Evolutionary conservation across 2,113 vertebrate genomes (phyloP).

Genomic region (Phyllostomus discolor): DNA sequence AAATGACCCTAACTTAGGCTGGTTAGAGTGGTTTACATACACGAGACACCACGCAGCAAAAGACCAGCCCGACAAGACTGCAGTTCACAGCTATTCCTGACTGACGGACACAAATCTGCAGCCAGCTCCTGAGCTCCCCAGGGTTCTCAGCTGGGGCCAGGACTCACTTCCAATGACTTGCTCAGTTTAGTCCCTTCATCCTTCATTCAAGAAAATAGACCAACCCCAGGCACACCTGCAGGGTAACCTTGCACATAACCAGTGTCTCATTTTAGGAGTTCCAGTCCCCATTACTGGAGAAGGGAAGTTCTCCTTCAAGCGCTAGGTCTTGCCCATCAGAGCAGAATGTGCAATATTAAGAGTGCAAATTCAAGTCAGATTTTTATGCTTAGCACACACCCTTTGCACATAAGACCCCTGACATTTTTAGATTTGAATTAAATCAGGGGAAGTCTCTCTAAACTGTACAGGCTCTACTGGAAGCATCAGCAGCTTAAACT

Average conservation of each 20-base stretch:
- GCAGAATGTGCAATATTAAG: not conserved
- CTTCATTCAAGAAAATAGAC: not conserved
- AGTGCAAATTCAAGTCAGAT: slow-evolving; percentile 41
- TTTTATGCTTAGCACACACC: slow-evolving; percentile 1
- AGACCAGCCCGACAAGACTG: not conserved
- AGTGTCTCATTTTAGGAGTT: not conserved
- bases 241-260: not conserved
- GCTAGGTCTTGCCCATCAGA: not conserved
- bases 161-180: not conserved
- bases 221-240: not conserved
- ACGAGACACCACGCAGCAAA: not conserved
- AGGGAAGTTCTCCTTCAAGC: not conserved
- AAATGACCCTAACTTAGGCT: not conserved
- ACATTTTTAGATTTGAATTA: slow-evolving; percentile 8
- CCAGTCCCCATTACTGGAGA: not conserved
- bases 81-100: not conserved
- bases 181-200: not conserved
- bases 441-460: not conserved
- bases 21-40: not conserved
- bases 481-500: not conserved
- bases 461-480: not conserved
- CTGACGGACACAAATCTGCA: not conserved
- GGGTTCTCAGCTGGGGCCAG: not conserved
- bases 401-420: slow-evolving; percentile 19
- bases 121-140: not conserved